phyloP scores from a whole-genome alignment of 2,888 invertebrate species.

The Bombylius discolor region DNA sequence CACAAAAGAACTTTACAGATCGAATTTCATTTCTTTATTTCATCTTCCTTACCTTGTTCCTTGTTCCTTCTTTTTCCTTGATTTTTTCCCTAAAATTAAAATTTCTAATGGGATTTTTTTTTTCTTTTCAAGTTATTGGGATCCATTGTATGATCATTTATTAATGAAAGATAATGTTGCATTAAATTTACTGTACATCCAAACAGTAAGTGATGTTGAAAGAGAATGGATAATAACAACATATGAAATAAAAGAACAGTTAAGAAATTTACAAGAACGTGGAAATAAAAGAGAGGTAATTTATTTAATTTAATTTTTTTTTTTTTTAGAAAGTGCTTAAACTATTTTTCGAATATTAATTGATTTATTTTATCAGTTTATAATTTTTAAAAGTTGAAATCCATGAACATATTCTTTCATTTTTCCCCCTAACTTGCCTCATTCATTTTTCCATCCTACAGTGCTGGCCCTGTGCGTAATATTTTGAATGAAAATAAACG shows the following conservation, averaged over 20 bases:
- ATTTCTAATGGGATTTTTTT: not conserved
- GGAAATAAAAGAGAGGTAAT: slow-evolving; percentile 70
- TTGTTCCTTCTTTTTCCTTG: not conserved
- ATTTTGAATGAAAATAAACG: not conserved
- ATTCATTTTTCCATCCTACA: too few species aligned
- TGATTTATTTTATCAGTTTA: too few species aligned
- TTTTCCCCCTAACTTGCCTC: too few species aligned
- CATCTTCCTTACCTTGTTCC: not conserved
- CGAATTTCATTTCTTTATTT: not conserved
- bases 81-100: too few species aligned
- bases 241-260: slow-evolving; percentile 51
- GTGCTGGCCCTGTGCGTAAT: too few species aligned
- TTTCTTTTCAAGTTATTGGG: slow-evolving; percentile 66
- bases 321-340: not conserved
- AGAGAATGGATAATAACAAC: slow-evolving; percentile 72
- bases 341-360: too few species aligned
- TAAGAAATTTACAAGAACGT: slow-evolving; percentile 57
- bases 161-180: slow-evolving; percentile 70
- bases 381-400: too few species aligned
- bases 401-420: too few species aligned
- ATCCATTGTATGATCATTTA: slow-evolving; percentile 67
- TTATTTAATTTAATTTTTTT: not conserved
- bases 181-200: slow-evolving; percentile 73
- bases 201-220: slow-evolving; percentile 76
- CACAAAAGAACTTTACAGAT: not conserved